Base-by-base conservation (phyloP, 2,797 vertebrate species). In the Lepilemur ruficaudatus region DNA sequence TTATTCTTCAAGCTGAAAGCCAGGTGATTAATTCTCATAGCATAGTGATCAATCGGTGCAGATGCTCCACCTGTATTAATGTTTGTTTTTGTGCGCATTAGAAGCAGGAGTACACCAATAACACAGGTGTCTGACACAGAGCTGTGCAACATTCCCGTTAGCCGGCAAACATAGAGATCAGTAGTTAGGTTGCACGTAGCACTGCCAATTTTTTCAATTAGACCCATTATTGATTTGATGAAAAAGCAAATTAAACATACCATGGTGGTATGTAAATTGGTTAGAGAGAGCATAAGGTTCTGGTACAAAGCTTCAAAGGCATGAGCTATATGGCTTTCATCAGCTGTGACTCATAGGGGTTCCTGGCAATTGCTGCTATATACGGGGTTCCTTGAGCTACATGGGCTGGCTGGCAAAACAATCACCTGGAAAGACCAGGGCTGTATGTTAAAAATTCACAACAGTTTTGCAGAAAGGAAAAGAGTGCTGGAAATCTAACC, bases 151-250 rank as follows among this genome's bases (percentile, higher is more conserved):
- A 85, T 93, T 96, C 94, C 96, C 87, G n/a, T 92, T 91, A 94
- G 96, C 97, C 93, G 84, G 95, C 97, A 98, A 98, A 98, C 98
- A 97, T 46, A 76, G 94, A 96, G 96, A 97, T 92, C 96, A 46
- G 69, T 97, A 96, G 82, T 98, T 93, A 97, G 93, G 96, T 61
- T 96, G 94, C 82, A 98, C 93, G 95, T 93, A 98, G 97, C 97
- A 98, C 98, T 98, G 98, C 98, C 98, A 98, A 98, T 98, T 98
- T 98, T 98, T 98, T 98, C 98, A 99, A 98, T 98, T 98, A 98
- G 97, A 98, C 76, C 97, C 97, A 94, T 98, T 98, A 98, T 75
- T 98, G 98, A 98, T 98, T 98, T 98, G 98, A 98, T 98, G 97
- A 98, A 98, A 98, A 98, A 98, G 97, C 98, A 98, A 98, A 98